Conservation (phyloP, 2,797 vertebrate species). For the Todus mexicanus region DNA sequence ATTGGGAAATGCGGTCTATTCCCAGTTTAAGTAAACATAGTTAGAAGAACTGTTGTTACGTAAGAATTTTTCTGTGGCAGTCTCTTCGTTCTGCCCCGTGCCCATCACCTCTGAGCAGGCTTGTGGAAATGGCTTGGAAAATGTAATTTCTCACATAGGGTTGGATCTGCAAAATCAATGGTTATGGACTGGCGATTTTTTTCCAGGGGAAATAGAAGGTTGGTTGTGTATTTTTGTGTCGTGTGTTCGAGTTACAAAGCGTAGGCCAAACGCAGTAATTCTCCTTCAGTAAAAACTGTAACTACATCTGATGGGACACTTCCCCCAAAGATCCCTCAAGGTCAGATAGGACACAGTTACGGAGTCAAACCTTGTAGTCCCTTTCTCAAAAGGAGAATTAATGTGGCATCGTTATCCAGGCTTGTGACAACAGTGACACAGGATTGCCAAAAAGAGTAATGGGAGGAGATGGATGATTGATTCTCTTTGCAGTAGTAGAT, state of each 20-base stretch:
- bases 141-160: neutral
- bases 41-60: neutral
- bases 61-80: neutral
- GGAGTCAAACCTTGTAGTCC: neutral
- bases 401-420: slow-evolving; percentile 18
- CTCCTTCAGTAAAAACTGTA: neutral
- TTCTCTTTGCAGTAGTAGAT: slow-evolving; percentile 10
- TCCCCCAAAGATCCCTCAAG: slow-evolving; percentile 23
- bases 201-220: neutral
- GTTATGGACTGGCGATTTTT: neutral
- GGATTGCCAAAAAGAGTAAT: slow-evolving; percentile 46
- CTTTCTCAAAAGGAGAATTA: slow-evolving; percentile 19
- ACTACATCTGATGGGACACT: neutral
- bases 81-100: rapidly evolving
- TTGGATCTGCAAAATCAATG: neutral
- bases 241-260: neutral
- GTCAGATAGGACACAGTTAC: neutral
- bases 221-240: neutral
- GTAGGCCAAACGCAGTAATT: neutral
- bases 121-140: neutral
- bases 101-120: neutral
- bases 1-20: neutral
- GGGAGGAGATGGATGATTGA: slow-evolving; percentile 16
- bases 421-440: slow-evolving; percentile 11
- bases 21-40: neutral